Conservation (phyloP, 1,140 invertebrate species). For the Drosophila lacertosa region DNA sequence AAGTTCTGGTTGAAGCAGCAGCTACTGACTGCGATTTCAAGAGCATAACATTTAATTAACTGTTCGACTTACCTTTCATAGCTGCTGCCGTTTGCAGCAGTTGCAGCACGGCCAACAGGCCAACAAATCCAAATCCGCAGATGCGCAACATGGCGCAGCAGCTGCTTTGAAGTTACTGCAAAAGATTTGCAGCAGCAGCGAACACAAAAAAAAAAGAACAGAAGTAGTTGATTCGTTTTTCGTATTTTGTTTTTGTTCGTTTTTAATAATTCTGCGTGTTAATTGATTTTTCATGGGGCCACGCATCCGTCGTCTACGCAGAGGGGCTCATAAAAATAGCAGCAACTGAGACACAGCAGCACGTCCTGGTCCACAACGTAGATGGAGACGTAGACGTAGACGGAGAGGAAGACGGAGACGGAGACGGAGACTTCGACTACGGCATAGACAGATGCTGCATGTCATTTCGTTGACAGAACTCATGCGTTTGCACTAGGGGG, state of each 20-base stretch:
- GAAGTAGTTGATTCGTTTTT: slow-evolving; percentile 35
- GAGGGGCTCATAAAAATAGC: slow-evolving; percentile 77
- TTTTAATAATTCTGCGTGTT: slow-evolving; percentile 83
- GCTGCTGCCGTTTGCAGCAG: slow-evolving; percentile 59
- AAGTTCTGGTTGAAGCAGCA: slow-evolving; percentile 48
- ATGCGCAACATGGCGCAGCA: slow-evolving; percentile 72
- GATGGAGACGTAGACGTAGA: slow-evolving; percentile 4
- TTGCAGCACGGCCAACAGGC: slow-evolving; percentile 62
- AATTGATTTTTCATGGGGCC: slow-evolving; percentile 83
- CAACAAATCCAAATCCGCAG: slow-evolving; percentile 60
- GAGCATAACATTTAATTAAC: slow-evolving; percentile 77
- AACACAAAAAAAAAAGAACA: too few relatives aligned
- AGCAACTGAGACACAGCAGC: slow-evolving; percentile 71
- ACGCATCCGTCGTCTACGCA: slow-evolving; percentile 66
- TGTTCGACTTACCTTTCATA: slow-evolving; percentile 75
- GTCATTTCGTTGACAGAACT: slow-evolving; percentile 81
- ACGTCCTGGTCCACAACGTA: slow-evolving; percentile 67
- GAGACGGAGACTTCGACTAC: slow-evolving; percentile 11
- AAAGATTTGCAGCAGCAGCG: slow-evolving; percentile 8
- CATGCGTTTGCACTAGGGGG: slow-evolving; percentile 58
- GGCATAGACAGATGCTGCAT: slow-evolving; percentile 76
- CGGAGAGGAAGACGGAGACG: too few relatives aligned
- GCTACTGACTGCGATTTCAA: slow-evolving; percentile 32
- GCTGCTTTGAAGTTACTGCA: slow-evolving; percentile 75
- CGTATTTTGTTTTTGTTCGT: slow-evolving; percentile 62